phyloP scores from a whole-genome alignment of 2,797 vertebrate species.

The Pipistrellus kuhlii region DNA sequence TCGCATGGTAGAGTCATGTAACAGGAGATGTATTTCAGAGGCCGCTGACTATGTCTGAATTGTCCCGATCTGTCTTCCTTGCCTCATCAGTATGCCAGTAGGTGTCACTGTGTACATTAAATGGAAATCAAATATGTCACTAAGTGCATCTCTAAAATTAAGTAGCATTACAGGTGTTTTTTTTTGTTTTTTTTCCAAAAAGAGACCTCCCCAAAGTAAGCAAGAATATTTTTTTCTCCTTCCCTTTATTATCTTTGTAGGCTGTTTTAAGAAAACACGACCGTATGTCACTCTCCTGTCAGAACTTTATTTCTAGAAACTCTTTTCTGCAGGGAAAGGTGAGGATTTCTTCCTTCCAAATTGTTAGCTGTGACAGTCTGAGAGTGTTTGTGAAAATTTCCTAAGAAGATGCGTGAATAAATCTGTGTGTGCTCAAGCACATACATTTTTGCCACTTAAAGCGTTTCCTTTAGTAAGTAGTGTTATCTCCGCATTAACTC shows the following conservation, averaged over 20 bases:
- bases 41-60: not conserved
- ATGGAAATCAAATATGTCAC: constrained; percentile 73
- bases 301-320: constrained; percentile 37
- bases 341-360: constrained; percentile 50
- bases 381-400: not conserved
- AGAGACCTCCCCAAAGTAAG: not conserved
- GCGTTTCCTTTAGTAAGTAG: not conserved
- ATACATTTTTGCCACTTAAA: not conserved
- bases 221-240: not conserved
- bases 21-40: not conserved
- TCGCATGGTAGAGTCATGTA: not conserved
- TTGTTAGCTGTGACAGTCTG: not conserved
- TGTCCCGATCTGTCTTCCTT: constrained; percentile 42
- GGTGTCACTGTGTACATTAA: constrained; percentile 88
- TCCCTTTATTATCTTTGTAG: not conserved
- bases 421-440: not conserved
- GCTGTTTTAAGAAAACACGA: not conserved
- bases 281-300: not conserved
- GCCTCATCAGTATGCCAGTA: constrained; percentile 82
- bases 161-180: not conserved
- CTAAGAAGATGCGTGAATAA: not conserved
- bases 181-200: constrained; percentile 12
- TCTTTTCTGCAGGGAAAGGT: not conserved
- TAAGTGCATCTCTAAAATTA: constrained; percentile 79
- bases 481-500: not conserved